A percentile compares a stretch with the other conserved stretches of the same genome.
phyloP scores from a whole-genome alignment of 2,113 vertebrate species.

The Epinephelus lanceolatus region DNA sequence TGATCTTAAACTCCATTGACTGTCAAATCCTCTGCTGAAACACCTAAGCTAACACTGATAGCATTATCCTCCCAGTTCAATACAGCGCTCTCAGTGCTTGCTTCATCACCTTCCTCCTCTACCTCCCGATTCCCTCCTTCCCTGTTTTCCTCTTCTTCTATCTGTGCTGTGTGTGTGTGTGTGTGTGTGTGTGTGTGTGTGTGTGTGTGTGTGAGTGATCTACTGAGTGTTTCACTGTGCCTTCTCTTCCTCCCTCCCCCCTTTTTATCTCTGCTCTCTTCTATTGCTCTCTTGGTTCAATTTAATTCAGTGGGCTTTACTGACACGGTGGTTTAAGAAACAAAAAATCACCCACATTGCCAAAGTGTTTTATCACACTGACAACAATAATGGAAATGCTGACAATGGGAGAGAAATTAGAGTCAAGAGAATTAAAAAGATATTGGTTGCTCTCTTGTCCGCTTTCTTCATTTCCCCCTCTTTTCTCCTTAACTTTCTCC shows the following conservation, averaged over 20 bases:
- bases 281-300: conserved; percentile 26
- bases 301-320: conserved; percentile 53
- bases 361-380: conserved; percentile 42
- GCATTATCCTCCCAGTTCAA: conserved; percentile 55
- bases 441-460: background rate
- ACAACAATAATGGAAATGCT: conserved; percentile 37
- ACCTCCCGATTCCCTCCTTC: background rate
- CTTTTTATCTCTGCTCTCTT: conserved; percentile 19
- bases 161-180: conserved; percentile 1
- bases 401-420: conserved; percentile 36
- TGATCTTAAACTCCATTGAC: conserved; percentile 57
- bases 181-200: conserved; percentile 33
- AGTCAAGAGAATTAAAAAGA: conserved; percentile 40
- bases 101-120: conserved; percentile 17
- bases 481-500: background rate
- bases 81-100: background rate
- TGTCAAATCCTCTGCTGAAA: conserved; percentile 39
- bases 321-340: conserved; percentile 42
- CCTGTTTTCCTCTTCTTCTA: background rate
- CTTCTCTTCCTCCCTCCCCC: background rate
- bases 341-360: conserved; percentile 23
- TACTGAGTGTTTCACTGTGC: background rate
- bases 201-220: conserved; percentile 29
- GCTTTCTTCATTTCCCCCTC: background rate
- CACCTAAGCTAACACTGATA: conserved; percentile 46